A percentile compares a stretch with the other conserved stretches of the same genome.
phyloP scores from a whole-genome alignment of 2,113 vertebrate species.

The Azemiops feae region DNA sequence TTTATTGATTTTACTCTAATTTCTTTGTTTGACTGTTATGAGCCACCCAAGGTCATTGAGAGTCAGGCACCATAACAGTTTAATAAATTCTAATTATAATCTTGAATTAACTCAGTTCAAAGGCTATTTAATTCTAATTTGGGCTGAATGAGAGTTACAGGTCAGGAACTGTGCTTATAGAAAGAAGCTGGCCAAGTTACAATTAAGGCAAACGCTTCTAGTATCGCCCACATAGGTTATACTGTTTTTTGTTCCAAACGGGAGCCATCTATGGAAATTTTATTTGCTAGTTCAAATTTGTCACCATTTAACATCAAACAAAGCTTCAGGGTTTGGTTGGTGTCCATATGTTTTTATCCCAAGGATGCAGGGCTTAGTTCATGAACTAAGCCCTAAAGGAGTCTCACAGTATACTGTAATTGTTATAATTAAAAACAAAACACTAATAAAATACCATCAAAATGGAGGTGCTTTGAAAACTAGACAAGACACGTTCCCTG shows the following conservation, averaged over 20 bases:
- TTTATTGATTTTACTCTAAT: neutral
- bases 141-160: neutral
- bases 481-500: conserved; percentile 61
- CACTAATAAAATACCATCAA: conserved; percentile 59
- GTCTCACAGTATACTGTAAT: conserved; percentile 62
- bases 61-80: neutral
- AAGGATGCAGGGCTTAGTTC: conserved; percentile 9
- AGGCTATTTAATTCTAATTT: neutral
- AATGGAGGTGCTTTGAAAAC: conserved; percentile 40
- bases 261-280: conserved; percentile 24
- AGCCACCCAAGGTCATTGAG: neutral
- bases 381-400: conserved; percentile 56
- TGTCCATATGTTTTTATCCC: conserved; percentile 26
- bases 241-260: neutral
- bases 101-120: neutral
- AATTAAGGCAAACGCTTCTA: neutral
- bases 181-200: neutral
- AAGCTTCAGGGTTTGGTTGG: conserved; percentile 65
- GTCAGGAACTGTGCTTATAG: neutral
- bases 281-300: conserved; percentile 46
- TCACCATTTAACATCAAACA: conserved; percentile 55
- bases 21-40: neutral
- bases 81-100: neutral
- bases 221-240: neutral
- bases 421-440: conserved; percentile 64